Base-by-base conservation (phyloP, 2,888 invertebrate genomes). In the Ichneumoninae sp. region DNA sequence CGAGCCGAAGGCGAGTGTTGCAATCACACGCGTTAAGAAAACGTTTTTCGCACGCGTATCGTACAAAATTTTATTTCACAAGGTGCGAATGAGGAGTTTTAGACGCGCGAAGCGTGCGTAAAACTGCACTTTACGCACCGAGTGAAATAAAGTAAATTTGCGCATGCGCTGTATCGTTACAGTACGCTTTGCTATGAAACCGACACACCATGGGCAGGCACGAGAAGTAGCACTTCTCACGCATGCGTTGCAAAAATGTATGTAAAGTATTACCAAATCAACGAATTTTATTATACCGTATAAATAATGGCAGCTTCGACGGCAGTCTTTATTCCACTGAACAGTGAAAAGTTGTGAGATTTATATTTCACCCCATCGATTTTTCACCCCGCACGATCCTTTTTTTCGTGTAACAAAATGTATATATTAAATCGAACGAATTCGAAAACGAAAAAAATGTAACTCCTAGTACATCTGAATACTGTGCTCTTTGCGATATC, bases 301-400 rank as follows among this genome's bases (percentile, higher is more conserved):
- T 60, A 82, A 82, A 72, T 22, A 72, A 22, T 72, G 76, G 72
- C 78, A 82, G 78, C 50, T 76, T 54, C 54, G 44, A 62, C 52
- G 75, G 60, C 70, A 65, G 26, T 66, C 22, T 66, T 66, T 22
- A 8, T 3, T 40, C 66, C n/a, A 22, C 40, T 22, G n/a, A 22
- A 66, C 40, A 36, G 10, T 66, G 40, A 40, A 66, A 3, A 62
- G 10, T 6, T 33, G 62, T 62, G 16, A 30, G 6, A 33, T 33
- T 62, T 60, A 10, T 16, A 22, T 62, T 62, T 33, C 16, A 33
- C 33, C 13, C 62, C 33, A n/a, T 62, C 62, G n/a, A 40, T 40
- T 10, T 1, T 10, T 40, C 10, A 10, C 40, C 6, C 5, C 1
- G 26, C 62, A 44, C 22, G 16, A 33, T 70, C 1, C 10, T 5